Base-by-base conservation (phyloP, 2,113 vertebrate species). In the Nymphicus hollandicus region DNA sequence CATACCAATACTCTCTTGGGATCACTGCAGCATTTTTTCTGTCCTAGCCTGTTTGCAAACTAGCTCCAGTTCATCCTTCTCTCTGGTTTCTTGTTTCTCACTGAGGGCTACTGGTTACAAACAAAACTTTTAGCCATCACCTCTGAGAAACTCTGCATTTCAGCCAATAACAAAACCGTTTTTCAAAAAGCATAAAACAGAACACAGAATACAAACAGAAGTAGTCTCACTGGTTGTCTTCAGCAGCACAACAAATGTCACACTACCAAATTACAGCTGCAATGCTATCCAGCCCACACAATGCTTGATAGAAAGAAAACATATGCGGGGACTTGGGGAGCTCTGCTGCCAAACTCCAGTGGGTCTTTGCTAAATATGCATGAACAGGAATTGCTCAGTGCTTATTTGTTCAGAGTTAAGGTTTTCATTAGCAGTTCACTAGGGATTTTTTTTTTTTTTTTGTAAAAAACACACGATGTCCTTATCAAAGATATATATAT, bases 241-340 rank as follows among this genome's bases (percentile, higher is more conserved):
- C 44, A 86, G 31, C 39, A 72, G 12, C 0, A 11, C 25, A 78
- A 64, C 22, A 76, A 79, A 33, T 2, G 12, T 19, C 17, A 35
- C 6, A 22, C 39, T 69, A n/a, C 13, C 0, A 0, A 73, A 63
- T 49, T 37, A 91, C 3, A 2, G 18, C 1, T 52, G 24, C n/a
- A 72, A 73, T 27, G 10, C 24, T 47, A 49, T 6, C 6, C 29
- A 39, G 22, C 2, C 8, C 52, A 86, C 10, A 56, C 47, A 71
- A 16, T 1, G 14, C 24, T 56, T 44, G 27, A 69, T 2, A 69
- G 19, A 69, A 64, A 79, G 61, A 77, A 84, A 76, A 88, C 20
- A 44, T 2, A 80, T 0, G 1, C 1, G 0, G 10, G 35, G 9
- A 73, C 53, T 69, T 60, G 7, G 1, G 14, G 14, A 68, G 17